phyloP scores from a whole-genome alignment of 2,113 vertebrate genomes.

The Oncorhynchus clarkii region DNA sequence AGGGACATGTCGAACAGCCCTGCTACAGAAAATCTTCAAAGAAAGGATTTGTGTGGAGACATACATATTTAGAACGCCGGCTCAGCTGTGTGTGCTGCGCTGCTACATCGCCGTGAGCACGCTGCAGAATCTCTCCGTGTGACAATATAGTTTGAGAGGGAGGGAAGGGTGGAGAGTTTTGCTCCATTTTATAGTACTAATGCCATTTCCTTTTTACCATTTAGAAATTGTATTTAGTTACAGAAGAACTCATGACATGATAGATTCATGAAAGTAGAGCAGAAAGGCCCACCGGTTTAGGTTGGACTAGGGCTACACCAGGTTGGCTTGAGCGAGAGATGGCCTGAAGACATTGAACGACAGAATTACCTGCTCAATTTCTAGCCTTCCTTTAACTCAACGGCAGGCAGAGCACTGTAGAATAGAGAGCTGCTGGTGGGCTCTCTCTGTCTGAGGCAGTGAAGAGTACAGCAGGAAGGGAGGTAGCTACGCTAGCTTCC shows the following conservation, averaged over 20 bases:
- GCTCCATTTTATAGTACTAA: not conserved
- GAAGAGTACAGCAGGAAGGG: not conserved
- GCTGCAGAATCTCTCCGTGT: constrained; percentile 9
- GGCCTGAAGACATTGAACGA: constrained; percentile 1
- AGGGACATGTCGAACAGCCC: constrained; percentile 41
- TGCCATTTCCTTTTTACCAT: not conserved
- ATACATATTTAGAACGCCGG: constrained; percentile 28
- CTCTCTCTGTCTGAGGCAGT: not conserved
- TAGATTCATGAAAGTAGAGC: not conserved
- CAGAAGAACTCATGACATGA: not conserved
- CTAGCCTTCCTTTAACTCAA: not conserved
- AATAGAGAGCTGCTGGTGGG: not conserved
- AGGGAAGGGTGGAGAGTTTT: not conserved
- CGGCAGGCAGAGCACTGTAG: not conserved
- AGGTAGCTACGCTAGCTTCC: not conserved
- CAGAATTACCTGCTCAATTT: not conserved
- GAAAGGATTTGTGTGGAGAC: constrained; percentile 53
- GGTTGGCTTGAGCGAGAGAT: not conserved
- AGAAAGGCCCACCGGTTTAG: no score
- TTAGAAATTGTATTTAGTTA: not conserved
- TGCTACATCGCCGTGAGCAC: not conserved
- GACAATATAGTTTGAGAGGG: constrained; percentile 7
- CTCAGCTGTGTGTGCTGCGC: constrained; percentile 25
- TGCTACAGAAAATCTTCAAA: constrained; percentile 56
- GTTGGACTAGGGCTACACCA: not conserved